phyloP scores from a whole-genome alignment of 1,140 invertebrate genomes.

The Drosophila kohkoa region DNA sequence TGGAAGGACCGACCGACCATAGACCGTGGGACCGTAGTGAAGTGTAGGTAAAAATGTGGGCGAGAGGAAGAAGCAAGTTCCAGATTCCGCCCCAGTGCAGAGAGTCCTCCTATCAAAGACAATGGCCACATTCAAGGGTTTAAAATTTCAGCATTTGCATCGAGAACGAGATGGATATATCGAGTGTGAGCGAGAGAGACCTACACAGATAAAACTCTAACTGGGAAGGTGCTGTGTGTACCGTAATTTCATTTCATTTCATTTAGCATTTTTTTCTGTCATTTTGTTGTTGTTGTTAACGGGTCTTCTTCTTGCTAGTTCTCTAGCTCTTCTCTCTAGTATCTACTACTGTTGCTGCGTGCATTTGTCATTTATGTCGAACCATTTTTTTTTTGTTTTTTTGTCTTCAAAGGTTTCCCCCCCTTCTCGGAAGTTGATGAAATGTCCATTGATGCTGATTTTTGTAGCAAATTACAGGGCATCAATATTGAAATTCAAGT shows the following conservation, averaged over 20 bases:
- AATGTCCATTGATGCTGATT: conserved; percentile 76
- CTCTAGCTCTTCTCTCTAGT: not conserved
- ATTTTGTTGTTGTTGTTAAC: conserved; percentile 24
- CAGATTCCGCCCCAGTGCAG: conserved; percentile 22
- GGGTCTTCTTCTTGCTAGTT: conserved; percentile 22
- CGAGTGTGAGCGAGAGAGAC: not conserved
- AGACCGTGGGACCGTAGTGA: conserved; percentile 1
- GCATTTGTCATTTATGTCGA: conserved; percentile 73
- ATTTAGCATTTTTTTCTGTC: conserved; percentile 73
- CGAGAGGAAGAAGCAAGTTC: conserved; percentile 19
- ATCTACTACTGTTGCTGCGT: conserved; percentile 46
- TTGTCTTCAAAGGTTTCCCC: conserved; percentile 43
- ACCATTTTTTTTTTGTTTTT: conserved; percentile 21
- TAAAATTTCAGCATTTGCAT: conserved; percentile 82
- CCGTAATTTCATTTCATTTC: conserved; percentile 81
- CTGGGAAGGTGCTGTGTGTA: conserved; percentile 29
- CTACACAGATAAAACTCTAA: not conserved
- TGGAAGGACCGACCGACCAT: not conserved
- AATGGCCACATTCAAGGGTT: conserved; percentile 82
- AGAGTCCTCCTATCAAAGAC: conserved; percentile 72
- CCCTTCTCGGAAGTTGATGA: conserved; percentile 58
- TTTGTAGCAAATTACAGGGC: conserved; percentile 68
- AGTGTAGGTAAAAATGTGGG: conserved; percentile 41
- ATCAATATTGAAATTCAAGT: conserved; percentile 72
- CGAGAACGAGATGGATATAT: not conserved